phyloP scores from a whole-genome alignment of 2,888 invertebrate genomes.

The Epinotia brunnichana region DNA sequence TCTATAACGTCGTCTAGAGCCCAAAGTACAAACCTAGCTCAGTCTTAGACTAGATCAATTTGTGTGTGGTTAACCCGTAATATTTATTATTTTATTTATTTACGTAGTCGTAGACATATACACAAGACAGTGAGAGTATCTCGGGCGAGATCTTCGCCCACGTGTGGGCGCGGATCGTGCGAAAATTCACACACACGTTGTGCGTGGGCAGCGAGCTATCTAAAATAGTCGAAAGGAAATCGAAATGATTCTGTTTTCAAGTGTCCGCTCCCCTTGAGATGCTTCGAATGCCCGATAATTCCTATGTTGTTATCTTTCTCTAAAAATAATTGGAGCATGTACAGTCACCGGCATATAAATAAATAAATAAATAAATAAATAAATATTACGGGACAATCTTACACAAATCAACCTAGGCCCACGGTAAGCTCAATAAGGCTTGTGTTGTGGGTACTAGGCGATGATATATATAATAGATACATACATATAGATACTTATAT shows the following conservation, averaged over 20 bases:
- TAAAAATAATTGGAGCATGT: too few relatives aligned
- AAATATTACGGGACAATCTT: too few relatives aligned
- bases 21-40: too few relatives aligned
- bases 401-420: too few relatives aligned
- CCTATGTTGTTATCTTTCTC: background rate
- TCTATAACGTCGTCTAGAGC: too few relatives aligned
- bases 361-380: too few relatives aligned
- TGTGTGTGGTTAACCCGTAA: background rate
- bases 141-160: background rate
- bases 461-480: too few relatives aligned
- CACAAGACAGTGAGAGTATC: background rate
- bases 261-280: background rate
- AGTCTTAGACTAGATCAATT: too few relatives aligned
- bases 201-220: background rate
- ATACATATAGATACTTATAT: too few relatives aligned
- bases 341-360: too few relatives aligned
- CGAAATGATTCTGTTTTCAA: constrained; percentile 18
- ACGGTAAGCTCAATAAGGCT: too few relatives aligned
- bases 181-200: constrained; percentile 15
- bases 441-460: too few relatives aligned
- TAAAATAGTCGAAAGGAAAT: constrained; percentile 14
- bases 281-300: background rate
- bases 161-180: background rate
- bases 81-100: background rate
- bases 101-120: background rate